Evolutionary conservation across 1,140 invertebrate genomes (phyloP).

Genomic region (Gerris buenoi): DNA sequence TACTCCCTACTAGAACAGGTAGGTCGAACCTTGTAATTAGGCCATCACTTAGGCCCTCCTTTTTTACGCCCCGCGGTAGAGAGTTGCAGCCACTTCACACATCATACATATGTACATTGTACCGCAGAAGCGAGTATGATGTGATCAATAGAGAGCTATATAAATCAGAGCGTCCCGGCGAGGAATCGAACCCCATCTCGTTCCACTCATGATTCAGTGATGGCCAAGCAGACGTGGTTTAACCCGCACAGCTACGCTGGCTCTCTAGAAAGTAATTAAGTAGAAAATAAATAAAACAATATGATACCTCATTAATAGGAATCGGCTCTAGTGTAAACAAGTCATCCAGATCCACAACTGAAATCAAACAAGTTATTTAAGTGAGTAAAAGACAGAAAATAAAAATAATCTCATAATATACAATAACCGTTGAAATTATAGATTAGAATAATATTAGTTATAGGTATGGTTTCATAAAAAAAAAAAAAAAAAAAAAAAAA

Average conservation of each 20-base stretch:
- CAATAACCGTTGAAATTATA: no score
- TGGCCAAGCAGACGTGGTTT: neutral
- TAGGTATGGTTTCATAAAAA: no score
- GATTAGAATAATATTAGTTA: no score
- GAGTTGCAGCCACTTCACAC: neutral
- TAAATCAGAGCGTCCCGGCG: no score
- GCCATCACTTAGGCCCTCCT: neutral
- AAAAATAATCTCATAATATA: no score
- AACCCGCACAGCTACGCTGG: neutral
- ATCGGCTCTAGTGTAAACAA: constrained; percentile 61
- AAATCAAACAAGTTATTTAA: constrained; percentile 21
- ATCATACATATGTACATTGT: no score
- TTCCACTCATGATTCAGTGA: neutral
- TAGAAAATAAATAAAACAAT: neutral
- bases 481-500: no score
- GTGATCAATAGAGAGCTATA: no score
- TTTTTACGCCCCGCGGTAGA: neutral
- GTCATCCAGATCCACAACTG: constrained; percentile 32
- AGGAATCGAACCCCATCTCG: neutral
- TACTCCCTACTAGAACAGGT: neutral
- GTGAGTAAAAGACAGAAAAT: no score
- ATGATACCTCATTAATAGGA: constrained; percentile 29
- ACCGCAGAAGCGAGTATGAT: no score
- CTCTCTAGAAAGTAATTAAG: neutral
- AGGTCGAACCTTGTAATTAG: neutral